These are phyloP conservation scores for Stegodyphus mimosarum DNA, from an alignment of 1,140 invertebrate genomes.

Conservation along the genomic window DNA sequence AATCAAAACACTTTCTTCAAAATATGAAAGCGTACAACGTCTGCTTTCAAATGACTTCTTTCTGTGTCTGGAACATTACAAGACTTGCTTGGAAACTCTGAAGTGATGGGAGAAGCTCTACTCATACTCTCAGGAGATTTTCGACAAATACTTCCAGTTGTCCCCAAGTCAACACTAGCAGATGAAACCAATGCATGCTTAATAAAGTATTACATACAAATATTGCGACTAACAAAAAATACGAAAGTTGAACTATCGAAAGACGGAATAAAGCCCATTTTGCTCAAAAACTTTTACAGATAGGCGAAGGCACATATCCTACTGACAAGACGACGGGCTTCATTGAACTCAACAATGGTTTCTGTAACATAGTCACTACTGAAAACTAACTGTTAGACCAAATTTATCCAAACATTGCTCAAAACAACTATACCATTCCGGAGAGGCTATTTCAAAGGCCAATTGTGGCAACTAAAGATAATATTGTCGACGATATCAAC, in stretches of 20 bases:
- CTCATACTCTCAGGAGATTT: slow-evolving; percentile 7
- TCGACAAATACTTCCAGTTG: background rate
- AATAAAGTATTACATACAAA: background rate
- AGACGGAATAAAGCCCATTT: background rate
- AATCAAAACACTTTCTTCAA: no score
- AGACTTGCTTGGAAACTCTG: background rate
- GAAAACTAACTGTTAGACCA: slow-evolving; percentile 63
- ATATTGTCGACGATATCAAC: no score
- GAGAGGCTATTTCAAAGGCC: background rate
- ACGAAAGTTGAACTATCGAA: background rate
- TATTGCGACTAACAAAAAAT: background rate
- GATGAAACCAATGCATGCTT: background rate
- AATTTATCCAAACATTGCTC: slow-evolving; percentile 17
- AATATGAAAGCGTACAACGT: no score
- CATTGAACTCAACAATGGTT: background rate
- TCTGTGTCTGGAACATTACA: background rate
- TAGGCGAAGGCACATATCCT: background rate
- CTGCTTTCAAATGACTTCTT: no score
- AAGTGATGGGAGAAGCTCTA: background rate
- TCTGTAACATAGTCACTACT: background rate
- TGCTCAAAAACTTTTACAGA: background rate
- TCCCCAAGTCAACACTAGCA: background rate
- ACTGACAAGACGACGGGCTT: background rate
- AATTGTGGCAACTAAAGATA: no score
- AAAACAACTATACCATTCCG: background rate